These are phyloP conservation scores for Gasterosteus aculeatus DNA, from an alignment of 2,113 vertebrate genomes.

Conservation along the genomic window DNA sequence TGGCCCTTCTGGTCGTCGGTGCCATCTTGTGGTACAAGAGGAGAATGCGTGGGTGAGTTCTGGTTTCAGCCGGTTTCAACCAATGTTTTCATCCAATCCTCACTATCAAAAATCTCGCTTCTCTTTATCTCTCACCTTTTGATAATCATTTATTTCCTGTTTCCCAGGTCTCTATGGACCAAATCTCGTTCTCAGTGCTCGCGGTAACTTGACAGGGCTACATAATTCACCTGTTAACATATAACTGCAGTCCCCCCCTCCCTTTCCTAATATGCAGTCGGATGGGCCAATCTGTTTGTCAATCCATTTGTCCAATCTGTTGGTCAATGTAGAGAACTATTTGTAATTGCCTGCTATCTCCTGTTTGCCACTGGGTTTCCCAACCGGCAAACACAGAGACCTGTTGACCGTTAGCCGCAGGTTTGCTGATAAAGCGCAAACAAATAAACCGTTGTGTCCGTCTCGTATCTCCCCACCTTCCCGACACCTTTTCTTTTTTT, in stretches of 20 bases:
- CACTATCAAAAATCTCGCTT: constrained; percentile 35
- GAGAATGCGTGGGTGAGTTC: constrained; percentile 91
- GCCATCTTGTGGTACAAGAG: constrained; percentile 93
- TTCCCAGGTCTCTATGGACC: constrained; percentile 81
- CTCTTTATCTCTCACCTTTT: constrained; percentile 50
- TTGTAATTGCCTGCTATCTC: constrained; percentile 66
- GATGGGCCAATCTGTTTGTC: constrained; percentile 52
- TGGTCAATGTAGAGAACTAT: constrained; percentile 52
- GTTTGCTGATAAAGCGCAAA: constrained; percentile 50
- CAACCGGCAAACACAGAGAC: constrained; percentile 40
- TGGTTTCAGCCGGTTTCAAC: not conserved
- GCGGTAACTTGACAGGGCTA: constrained; percentile 81
- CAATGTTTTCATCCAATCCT: constrained; percentile 48
- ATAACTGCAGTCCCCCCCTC: constrained; percentile 38
- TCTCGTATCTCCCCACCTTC: constrained; percentile 37
- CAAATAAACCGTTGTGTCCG: constrained; percentile 29
- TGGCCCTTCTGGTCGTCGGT: constrained; percentile 84
- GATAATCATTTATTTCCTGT: constrained; percentile 81
- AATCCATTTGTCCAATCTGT: constrained; percentile 51
- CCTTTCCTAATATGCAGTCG: constrained; percentile 24
- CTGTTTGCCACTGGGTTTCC: constrained; percentile 49
- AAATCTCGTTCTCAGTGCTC: constrained; percentile 81
- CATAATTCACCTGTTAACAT: constrained; percentile 58
- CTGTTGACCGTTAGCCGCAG: constrained; percentile 36
- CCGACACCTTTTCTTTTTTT: constrained; percentile 29